Evolutionary conservation across 2,888 invertebrate genomes (phyloP), one percentile per base, ranked within the genome.

Genomic region (Halocaridina rubra): DNA sequence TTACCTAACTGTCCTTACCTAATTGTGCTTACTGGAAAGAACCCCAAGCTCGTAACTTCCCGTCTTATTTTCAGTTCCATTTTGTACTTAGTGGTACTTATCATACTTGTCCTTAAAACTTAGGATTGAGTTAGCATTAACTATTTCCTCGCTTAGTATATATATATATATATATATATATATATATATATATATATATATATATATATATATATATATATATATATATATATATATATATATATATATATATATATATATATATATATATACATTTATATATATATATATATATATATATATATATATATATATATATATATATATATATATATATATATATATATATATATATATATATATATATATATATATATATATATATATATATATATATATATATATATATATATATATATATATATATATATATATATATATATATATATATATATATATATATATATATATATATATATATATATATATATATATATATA

Each of bases 301-400:
- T 69, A 30, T 29, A 69, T 69, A 69, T 69, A 69, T 30, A 69
- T 69, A 69, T 69, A 69, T 24, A 69, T 69, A 69, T 69, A 69
- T 27, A 69, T 24, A 7, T 69, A 13, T 69, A 7, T 24, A 69
- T 69, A 30, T 30, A 30, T 8, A 30, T 2, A 4, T n/a, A 30
- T 24, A 29, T n/a, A n/a, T n/a, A n/a, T n/a, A n/a, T n/a, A n/a
- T n/a, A n/a, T n/a, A n/a, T n/a, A 10, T 0, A 24, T 27, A 67
- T 24, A 24, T 67, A 67, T 22, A 30, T 30, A 69, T 69, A 69
- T 69, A 69, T 69, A 69, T 22, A 24, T 69, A 30, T 29, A 69
- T 69, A 69, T 69, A 69, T 30, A 69, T 69, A 69, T 69, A 69
- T 24, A 69, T 69, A 69, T 69, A 69, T 27, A 69, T 24, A 7